Evolutionary conservation across 2,888 invertebrate genomes (phyloP).

Genomic region (Agriopis aurantiaria): DNA sequence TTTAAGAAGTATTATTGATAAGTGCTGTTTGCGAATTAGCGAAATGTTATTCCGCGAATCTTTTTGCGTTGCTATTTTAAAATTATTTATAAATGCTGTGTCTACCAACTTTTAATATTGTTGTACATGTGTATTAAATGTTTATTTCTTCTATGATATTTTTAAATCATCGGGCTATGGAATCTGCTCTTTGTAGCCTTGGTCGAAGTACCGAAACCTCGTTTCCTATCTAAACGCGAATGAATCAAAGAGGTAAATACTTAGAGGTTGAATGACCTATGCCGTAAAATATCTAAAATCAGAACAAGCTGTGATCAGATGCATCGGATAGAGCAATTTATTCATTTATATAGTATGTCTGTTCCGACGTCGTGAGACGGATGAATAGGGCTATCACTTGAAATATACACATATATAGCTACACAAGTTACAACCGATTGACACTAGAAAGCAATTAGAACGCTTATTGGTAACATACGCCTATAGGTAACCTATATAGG

Average conservation of each 20-base stretch:
- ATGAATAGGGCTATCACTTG: constrained; percentile 2
- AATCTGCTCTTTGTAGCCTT: neutral
- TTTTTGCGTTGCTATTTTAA: constrained; percentile 7
- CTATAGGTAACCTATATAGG: neutral
- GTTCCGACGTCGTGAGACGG: constrained; percentile 2
- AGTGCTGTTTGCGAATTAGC: constrained; percentile 21
- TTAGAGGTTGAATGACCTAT: neutral
- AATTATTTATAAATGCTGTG: neutral
- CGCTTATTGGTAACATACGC: neutral
- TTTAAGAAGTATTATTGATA: constrained; percentile 6
- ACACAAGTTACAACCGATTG: neutral
- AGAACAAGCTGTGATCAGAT: constrained; percentile 16
- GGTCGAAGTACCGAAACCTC: neutral
- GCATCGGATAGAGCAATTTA: constrained; percentile 37
- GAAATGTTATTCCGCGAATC: constrained; percentile 17
- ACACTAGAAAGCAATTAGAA: neutral
- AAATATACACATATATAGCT: too few species aligned
- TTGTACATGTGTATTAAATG: neutral
- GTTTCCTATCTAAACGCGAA: neutral
- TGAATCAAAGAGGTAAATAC: too few species aligned
- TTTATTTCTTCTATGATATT: neutral
- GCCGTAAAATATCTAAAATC: constrained; percentile 25
- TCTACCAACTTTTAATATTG: too few species aligned
- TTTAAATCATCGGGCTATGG: neutral
- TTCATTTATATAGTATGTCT: constrained; percentile 25